Percentiles rank a stretch among this genome's conserved stretches.
Evolutionary conservation across 2,888 invertebrate species (phyloP).

Genomic region (Lutraria lutraria): DNA sequence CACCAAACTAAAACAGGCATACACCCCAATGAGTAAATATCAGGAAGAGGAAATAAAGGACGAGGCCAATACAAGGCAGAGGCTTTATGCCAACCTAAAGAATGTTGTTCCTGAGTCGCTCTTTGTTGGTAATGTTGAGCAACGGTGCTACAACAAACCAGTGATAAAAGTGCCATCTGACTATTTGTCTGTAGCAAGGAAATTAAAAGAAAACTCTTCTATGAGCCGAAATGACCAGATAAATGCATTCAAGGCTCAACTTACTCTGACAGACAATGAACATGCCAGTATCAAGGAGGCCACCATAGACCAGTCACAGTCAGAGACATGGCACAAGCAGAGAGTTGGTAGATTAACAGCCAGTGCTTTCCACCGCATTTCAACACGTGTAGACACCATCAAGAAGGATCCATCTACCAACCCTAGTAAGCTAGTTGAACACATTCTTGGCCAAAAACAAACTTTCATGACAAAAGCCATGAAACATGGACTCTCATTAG

Average conservation of each 20-base stretch:
- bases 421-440: constrained; percentile 7
- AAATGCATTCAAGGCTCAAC: no score
- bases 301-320: constrained; percentile 27
- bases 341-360: constrained; percentile 45
- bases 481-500: constrained; percentile 58
- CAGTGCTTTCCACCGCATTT: constrained; percentile 43
- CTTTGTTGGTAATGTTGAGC: no score
- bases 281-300: constrained; percentile 15
- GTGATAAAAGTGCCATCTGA: no score
- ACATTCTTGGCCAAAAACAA: background rate
- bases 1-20: constrained; percentile 26
- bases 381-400: constrained; percentile 22
- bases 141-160: no score
- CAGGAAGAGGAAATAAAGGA: no score
- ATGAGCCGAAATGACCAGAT: no score
- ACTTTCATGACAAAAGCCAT: constrained; percentile 45
- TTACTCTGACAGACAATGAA: background rate
- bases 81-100: no score
- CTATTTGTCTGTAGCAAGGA: no score
- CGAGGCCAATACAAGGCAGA: no score
- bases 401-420: constrained; percentile 8
- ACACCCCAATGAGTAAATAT: constrained; percentile 53
- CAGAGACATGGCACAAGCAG: constrained; percentile 28
- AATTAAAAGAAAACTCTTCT: no score
- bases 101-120: no score